These are phyloP conservation scores for Pogonognathellus flavescens DNA, from an alignment of 1,140 invertebrate species.

Conservation along the genomic window DNA sequence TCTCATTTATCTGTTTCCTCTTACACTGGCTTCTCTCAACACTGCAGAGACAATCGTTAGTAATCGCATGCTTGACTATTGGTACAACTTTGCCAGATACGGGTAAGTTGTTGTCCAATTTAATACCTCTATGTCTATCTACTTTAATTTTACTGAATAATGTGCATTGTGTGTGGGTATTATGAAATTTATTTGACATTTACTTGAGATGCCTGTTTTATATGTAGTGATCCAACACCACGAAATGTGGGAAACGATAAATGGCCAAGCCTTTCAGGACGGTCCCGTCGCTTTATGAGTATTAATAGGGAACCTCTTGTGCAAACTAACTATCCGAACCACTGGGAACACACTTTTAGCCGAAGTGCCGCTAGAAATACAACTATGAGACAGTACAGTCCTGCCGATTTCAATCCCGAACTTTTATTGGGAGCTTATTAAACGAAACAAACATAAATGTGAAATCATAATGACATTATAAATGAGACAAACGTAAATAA, in stretches of 20 bases:
- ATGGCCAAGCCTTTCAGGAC: neutral
- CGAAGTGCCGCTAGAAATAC: neutral
- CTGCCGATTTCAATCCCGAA: slow-evolving; percentile 6
- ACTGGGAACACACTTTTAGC: neutral
- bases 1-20: slow-evolving; percentile 59
- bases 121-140: neutral
- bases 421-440: neutral
- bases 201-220: neutral
- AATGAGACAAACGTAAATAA: too few species aligned
- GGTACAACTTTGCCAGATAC: slow-evolving; percentile 64
- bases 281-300: slow-evolving; percentile 9
- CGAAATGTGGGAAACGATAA: neutral
- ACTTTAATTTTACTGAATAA: too few species aligned
- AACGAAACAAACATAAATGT: neutral
- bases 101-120: slow-evolving; percentile 57
- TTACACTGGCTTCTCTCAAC: slow-evolving; percentile 54
- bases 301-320: neutral
- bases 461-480: too few species aligned
- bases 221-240: slow-evolving; percentile 10
- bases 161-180: too few species aligned
- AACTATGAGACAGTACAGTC: neutral
- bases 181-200: too few species aligned
- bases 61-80: slow-evolving; percentile 62
- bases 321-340: neutral
- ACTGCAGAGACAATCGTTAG: slow-evolving; percentile 46